Base-by-base conservation (phyloP, 2,888 invertebrate genomes). In the Dione vanillae region DNA sequence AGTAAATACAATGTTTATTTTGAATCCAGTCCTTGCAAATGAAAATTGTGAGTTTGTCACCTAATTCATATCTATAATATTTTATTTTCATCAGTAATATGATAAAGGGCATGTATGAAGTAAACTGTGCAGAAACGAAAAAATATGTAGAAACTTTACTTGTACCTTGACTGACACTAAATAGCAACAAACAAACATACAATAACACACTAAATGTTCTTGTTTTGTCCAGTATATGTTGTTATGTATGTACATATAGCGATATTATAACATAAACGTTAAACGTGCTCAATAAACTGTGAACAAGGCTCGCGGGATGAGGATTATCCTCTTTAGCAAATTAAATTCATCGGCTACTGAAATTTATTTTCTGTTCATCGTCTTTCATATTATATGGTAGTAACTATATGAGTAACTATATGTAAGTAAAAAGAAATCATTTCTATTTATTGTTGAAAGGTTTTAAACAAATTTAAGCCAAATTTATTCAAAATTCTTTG, bases 221-320 rank as follows among this genome's bases (percentile, higher is more conserved):
- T n/a, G n/a, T n/a, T n/a, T n/a, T 10, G 8, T 7, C 1, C n/a
- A 61, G 27, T 16, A 11, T n/a, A n/a, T 27, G 11, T 2, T 61
- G 10, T 11, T n/a, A n/a, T 16, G 27, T 62, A 56, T 19, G 19
- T 47, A 70, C 54, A 14, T 65, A 56, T 49, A 49, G 41, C 43
- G 54, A 43, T 49, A 73, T 54, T 52, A n/a, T 66, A 62, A 62
- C 49, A 41, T 41, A 62, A 58, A 49, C 54, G 49, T 62, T 72
- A 45, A 71, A 27, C 37, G 20, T 54, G 61, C 27, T 56, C 54
- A 49, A 66, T 72, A 47, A 71, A 69, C 41, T 69, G 65, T 65
- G 54, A 68, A 43, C 69, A 49, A 37, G 51, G 45, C 49, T 69
- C 65, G 49, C 43, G 37, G 52, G 64, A 47, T 19, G 43, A 9